Evolutionary conservation across 2,113 vertebrate genomes (phyloP).

Genomic region (Sapayoa aenigma): DNA sequence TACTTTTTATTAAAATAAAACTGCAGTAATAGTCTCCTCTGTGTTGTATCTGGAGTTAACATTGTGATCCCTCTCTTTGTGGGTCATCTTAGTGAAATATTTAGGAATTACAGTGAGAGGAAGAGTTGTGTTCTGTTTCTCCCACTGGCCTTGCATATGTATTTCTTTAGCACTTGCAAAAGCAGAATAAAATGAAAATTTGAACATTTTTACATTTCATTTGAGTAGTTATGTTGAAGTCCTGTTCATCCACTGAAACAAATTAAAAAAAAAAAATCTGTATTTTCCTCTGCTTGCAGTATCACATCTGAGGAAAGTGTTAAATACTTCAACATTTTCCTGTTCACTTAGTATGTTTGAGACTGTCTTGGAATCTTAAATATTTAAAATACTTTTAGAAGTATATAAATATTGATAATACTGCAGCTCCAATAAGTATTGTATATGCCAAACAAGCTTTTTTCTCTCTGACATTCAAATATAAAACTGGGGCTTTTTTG

Average conservation of each 20-base stretch:
- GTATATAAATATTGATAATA: neutral
- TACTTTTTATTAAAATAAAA: neutral
- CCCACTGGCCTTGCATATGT: neutral
- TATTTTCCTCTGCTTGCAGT: neutral
- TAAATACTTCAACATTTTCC: neutral
- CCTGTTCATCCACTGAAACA: neutral
- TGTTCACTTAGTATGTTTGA: neutral
- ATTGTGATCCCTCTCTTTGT: neutral
- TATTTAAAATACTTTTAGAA: neutral
- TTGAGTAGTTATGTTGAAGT: neutral
- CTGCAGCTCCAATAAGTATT: neutral
- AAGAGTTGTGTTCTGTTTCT: neutral
- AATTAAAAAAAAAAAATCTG: fast-evolving
- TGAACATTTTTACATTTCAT: neutral
- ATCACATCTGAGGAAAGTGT: neutral
- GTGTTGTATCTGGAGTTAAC: neutral
- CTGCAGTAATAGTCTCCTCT: neutral
- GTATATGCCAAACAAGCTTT: neutral
- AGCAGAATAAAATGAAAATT: neutral
- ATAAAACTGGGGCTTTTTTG: neutral
- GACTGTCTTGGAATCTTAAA: neutral
- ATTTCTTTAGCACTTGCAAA: neutral
- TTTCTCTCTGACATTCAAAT: neutral
- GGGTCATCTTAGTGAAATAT: neutral
- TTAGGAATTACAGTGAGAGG: neutral